Base-by-base conservation (phyloP, 1,140 invertebrate species). In the Tetragonula clypearis region DNA sequence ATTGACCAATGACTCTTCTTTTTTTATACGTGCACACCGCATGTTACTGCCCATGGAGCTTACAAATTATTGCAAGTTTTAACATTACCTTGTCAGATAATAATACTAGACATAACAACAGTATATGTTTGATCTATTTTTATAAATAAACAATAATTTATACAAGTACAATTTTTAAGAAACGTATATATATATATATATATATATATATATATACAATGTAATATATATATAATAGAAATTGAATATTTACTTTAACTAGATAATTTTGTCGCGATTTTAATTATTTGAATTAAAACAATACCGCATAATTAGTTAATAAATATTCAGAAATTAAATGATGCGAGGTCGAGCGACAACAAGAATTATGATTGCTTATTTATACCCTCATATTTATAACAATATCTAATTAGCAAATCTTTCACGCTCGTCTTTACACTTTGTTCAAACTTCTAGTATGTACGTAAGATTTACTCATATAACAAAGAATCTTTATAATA, bases 21-120 rank as follows among this genome's bases (percentile, higher is more conserved):
- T 55, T 53, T 73, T 86, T 89, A 82, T 65, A 85, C 79, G 77
- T 88, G 73, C 84, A 88, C 83, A 77, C 56, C 78, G 77, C 85
- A 78, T 77, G 55, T 77, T 55, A 88, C 79, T 91, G 90, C 90
- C 90, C 66, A 90, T 91, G 90, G 88, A 91, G 88, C 90, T 91
- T 87, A 87, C 30, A 62, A 80, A 85, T 69, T 89, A 77, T 84
- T 82, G 58, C 62, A 85, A 88, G 75, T 86, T 83, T 82, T 72
- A 82, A 85, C 84, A 81, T 58, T 35, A 80, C 49, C 69, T 75
- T 49, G 72, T 73, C 41, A 86, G 26, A 77, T 55, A 90, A 90
- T 76, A 88, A 82, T 81, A 85, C 19, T 78, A 86, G 80, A 88
- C 84, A 72, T 85, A 90, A 90, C 87, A 90, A 88, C 77, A 71